Base-by-base conservation (phyloP, 2,888 invertebrate species). In the Sarcophaga carnaria region DNA sequence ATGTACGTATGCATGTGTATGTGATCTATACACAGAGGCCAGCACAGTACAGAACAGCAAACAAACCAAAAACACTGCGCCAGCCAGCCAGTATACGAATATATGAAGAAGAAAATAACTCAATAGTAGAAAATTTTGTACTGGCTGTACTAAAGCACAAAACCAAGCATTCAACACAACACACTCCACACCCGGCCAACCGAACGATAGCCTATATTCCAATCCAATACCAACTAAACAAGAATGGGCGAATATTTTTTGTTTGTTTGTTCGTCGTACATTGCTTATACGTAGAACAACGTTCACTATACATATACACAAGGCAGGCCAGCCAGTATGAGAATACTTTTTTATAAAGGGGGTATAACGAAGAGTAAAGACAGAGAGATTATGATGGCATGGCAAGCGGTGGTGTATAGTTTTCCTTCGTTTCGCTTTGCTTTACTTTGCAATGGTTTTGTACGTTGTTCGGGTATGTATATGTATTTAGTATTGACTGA, bases 111-210 rank as follows among this genome's bases (percentile, higher is more conserved):
- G 62, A 66, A 78, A 71, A 45, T 71, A 80, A 76, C 64, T 71
- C 84, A 70, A 66, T 77, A 77, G 80, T 80, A 76, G 71, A 78
- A 80, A 85, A 77, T 85, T 84, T 80, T 85, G 84, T 85, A 85
- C 84, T 85, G 84, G 87, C 87, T 87, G 87, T 87, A 87, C 87
- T 87, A 81, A 84, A 87, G 84, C 76, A 81, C 60, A 81, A 82
- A 78, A 62, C 25, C 47, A 71, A 60, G 17, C 62, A 62, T 22
- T n/a, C 47, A 63, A 45, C 76, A 83, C 71, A 82, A 66, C 54
- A 54, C 12, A 25, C 60, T 66, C 74, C 78, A 69, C 45, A 69
- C 20, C 22, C 77, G 66, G 70, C 80, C 72, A 74, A 47, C 12
- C 78, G 74, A 75, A 45, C 72, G 37, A 66, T 14, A 49, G 37